Evolutionary conservation across 2,888 invertebrate genomes (phyloP).

Genomic region (Orthonevra nobilis): DNA sequence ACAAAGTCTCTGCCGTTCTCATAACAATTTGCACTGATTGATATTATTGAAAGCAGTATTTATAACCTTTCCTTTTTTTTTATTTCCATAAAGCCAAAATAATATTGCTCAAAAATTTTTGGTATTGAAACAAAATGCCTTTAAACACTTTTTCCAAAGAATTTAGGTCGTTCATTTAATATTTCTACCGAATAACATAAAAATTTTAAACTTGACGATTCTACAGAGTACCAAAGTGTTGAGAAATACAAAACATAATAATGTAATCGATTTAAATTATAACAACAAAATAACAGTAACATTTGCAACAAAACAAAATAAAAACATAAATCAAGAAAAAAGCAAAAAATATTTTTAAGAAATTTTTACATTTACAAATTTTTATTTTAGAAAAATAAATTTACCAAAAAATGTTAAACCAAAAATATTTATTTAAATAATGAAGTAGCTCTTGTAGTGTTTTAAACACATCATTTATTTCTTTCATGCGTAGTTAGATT

Average conservation of each 20-base stretch:
- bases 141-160: conserved; percentile 9
- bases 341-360: conserved; percentile 26
- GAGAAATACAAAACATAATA: conserved; percentile 18
- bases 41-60: conserved; percentile 52
- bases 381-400: conserved; percentile 22
- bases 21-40: background rate
- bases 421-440: conserved; percentile 37
- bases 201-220: conserved; percentile 10
- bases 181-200: conserved; percentile 34
- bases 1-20: background rate
- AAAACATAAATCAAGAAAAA: too few relatives aligned
- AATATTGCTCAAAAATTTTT: conserved; percentile 48
- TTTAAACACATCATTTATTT: conserved; percentile 18
- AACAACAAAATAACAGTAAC: too few relatives aligned
- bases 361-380: background rate
- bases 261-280: background rate
- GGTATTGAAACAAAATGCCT: conserved; percentile 13
- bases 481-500: conserved; percentile 3
- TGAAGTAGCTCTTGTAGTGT: conserved; percentile 14
- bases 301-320: too few relatives aligned
- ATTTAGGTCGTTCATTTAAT: conserved; percentile 54
- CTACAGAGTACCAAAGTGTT: conserved; percentile 42
- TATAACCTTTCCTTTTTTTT: background rate
- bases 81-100: background rate
- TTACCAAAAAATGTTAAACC: conserved; percentile 56